Conservation (phyloP, 1,140 invertebrate species). For the Homalodisca vitripennis region DNA sequence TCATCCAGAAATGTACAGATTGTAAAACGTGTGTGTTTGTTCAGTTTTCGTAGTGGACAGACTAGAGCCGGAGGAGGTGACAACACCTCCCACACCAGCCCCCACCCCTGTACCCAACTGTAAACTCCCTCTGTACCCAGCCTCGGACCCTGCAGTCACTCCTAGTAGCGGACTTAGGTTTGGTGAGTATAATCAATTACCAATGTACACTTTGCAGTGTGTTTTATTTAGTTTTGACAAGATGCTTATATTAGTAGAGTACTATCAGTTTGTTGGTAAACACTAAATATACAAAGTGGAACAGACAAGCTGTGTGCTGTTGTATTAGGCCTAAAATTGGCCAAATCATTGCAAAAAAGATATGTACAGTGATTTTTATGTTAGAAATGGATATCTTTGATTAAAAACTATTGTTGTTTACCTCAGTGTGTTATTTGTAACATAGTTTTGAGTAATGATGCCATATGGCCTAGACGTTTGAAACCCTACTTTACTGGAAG, state of each 20-base stretch:
- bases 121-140: slow-evolving; percentile 38
- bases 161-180: slow-evolving; percentile 50
- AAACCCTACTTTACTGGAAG: too few relatives aligned
- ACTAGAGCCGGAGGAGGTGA: neutral
- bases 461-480: too few relatives aligned
- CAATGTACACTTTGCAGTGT: neutral
- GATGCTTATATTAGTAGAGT: neutral
- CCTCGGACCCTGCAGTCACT: slow-evolving; percentile 32
- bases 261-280: neutral
- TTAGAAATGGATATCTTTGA: too few relatives aligned
- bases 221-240: neutral
- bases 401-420: too few relatives aligned
- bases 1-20: neutral
- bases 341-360: too few relatives aligned
- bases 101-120: slow-evolving; percentile 36
- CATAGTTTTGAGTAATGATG: too few relatives aligned
- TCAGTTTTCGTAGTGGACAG: neutral
- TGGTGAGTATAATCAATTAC: slow-evolving; percentile 46
- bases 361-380: too few relatives aligned
- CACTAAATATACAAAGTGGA: neutral
- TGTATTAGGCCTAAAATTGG: too few relatives aligned
- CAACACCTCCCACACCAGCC: slow-evolving; percentile 20
- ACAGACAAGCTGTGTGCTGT: neutral
- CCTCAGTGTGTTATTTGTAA: too few relatives aligned
- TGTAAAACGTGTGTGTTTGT: neutral